A percentile compares a stretch with the other conserved stretches of the same genome.
phyloP scores from a whole-genome alignment of 2,888 invertebrate genomes.

The Rhamnusium bicolor region DNA sequence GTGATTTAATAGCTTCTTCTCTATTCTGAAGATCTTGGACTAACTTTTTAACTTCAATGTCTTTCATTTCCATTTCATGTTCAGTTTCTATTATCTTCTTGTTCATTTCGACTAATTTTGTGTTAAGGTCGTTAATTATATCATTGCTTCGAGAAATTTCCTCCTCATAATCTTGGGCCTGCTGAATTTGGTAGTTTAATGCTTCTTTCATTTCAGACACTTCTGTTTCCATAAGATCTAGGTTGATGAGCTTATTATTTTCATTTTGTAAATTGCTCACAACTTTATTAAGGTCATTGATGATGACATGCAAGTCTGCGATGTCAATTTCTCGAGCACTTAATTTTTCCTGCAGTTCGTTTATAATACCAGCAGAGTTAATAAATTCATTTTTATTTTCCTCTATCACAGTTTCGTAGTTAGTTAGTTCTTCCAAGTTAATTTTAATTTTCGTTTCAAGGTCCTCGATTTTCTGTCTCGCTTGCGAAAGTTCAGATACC shows the following conservation, averaged over 20 bases:
- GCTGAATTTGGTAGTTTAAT: slow-evolving; percentile 73
- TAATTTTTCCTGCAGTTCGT: slow-evolving; percentile 60
- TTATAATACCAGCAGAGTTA: slow-evolving; percentile 60
- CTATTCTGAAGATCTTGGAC: slow-evolving; percentile 64
- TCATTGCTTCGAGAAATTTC: slow-evolving; percentile 74
- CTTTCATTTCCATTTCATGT: slow-evolving; percentile 68
- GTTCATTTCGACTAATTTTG: slow-evolving; percentile 73
- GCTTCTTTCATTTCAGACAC: slow-evolving; percentile 74
- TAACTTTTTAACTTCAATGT: slow-evolving; percentile 71
- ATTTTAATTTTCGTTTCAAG: slow-evolving; percentile 59
- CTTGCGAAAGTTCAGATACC: slow-evolving; percentile 55
- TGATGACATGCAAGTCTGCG: slow-evolving; percentile 69
- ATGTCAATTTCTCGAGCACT: slow-evolving; percentile 60
- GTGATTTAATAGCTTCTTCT: slow-evolving; percentile 64
- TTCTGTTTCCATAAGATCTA: slow-evolving; percentile 74
- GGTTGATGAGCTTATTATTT: slow-evolving; percentile 68
- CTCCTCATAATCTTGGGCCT: slow-evolving; percentile 73
- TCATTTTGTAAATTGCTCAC: slow-evolving; percentile 73
- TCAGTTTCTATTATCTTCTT: slow-evolving; percentile 70
- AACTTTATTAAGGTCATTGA: slow-evolving; percentile 73
- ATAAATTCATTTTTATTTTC: slow-evolving; percentile 66
- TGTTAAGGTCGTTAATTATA: slow-evolving; percentile 76
- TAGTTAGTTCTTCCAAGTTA: slow-evolving; percentile 62
- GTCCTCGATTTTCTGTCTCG: slow-evolving; percentile 55
- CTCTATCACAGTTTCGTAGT: slow-evolving; percentile 62